Base-by-base conservation (phyloP, 2,113 vertebrate species). In the Anguilla japonica region DNA sequence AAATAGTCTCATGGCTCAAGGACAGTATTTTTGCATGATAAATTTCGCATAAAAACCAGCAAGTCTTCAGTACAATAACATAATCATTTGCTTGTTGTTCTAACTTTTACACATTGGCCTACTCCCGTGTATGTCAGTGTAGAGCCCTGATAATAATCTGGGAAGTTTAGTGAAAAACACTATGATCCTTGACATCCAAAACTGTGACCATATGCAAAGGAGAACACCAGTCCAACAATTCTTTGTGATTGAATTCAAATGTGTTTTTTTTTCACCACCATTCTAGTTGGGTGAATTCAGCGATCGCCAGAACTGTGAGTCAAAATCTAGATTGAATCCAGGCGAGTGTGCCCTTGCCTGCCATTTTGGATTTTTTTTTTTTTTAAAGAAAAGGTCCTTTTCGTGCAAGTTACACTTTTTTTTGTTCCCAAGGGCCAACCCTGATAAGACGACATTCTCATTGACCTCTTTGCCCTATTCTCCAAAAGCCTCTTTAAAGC, bases 361-460 rank as follows among this genome's bases (percentile, higher is more conserved):
- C 22, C 67, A n/a, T 26, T 29, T 26, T 46, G n/a, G 39, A 22
- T 60, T 34, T 34, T 34, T 34, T 34, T 34, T 34, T 34, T 34
- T 34, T 34, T 34, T 34, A 0, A 34, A 34, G 87, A 91, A 90
- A 89, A 88, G 85, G 81, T 92, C 84, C 85, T 91, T 92, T 92
- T 85, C 90, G 90, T 91, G 87, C 82, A 86, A 91, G 91, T 82
- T 63, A 84, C 86, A 86, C 43, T 91, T 82, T 89, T 78, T 80
- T 89, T 79, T 63, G 87, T 89, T 79, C 90, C 89, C 89, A 46
- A 81, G 88, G 89, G 90, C 88, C 87, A 89, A 91, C 43, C 89
- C 85, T 87, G 90, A 92, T 91, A 91, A 91, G 90, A 90, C 86
- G 90, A 75, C 87, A 63, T 92, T 85, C 84, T 75, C 71, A 79